These are phyloP conservation scores for Hypanus sabinus DNA, from an alignment of 2,113 vertebrate species.

Conservation along the genomic window DNA sequence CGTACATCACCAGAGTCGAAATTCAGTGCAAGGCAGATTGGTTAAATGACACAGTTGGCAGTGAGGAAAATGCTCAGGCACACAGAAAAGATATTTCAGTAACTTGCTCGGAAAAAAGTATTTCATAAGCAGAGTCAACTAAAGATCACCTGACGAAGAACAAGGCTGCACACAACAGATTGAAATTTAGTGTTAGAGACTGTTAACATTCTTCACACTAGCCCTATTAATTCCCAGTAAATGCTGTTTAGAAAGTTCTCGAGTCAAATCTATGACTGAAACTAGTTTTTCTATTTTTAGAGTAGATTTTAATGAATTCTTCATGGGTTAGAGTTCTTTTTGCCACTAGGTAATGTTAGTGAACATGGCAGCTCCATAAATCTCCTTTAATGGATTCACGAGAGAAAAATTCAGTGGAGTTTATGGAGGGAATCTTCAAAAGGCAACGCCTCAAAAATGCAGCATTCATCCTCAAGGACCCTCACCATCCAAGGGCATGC, in stretches of 20 bases:
- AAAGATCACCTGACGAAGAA: background rate
- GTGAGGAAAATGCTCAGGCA: background rate
- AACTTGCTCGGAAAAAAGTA: background rate
- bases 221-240: background rate
- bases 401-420: no score
- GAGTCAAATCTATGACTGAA: background rate
- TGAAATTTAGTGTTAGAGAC: background rate
- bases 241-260: background rate
- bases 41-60: background rate
- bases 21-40: background rate
- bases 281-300: background rate
- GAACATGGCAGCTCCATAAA: background rate
- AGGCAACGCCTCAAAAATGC: no score
- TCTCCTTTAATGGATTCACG: background rate
- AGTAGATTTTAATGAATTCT: background rate
- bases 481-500: no score
- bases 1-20: background rate
- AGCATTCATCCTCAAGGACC: no score
- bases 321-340: background rate
- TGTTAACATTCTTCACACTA: background rate
- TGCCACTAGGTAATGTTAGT: background rate
- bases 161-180: background rate
- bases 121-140: no score
- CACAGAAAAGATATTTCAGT: background rate
- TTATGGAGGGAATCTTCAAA: no score